Evolutionary conservation across 2,888 invertebrate genomes (phyloP).

Genomic region (Allacma fusca): DNA sequence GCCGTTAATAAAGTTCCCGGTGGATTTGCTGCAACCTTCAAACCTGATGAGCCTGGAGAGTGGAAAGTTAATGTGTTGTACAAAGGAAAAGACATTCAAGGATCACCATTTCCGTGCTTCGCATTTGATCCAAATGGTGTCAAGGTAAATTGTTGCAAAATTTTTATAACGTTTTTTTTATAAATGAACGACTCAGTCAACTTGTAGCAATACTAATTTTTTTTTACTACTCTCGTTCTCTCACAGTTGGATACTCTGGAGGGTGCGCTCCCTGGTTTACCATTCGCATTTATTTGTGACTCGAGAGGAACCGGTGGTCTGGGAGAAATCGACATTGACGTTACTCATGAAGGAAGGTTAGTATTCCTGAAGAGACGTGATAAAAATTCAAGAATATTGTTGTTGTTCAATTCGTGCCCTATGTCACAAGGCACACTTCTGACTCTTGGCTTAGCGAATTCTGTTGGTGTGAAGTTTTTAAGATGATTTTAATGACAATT

Average conservation of each 20-base stretch:
- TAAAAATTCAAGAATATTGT: too few species aligned
- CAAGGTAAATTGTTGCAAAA: slow-evolving; percentile 66
- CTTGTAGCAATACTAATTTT: background rate
- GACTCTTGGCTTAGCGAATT: too few species aligned
- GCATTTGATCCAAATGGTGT: slow-evolving; percentile 94
- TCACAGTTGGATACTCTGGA: slow-evolving; percentile 60
- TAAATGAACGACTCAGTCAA: background rate
- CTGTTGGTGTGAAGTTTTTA: too few species aligned
- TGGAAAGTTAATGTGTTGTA: slow-evolving; percentile 97
- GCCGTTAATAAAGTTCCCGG: slow-evolving; percentile 83
- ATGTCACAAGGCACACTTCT: too few species aligned
- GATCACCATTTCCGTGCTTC: slow-evolving; percentile 95
- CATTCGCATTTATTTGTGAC: slow-evolving; percentile 84
- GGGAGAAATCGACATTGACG: slow-evolving; percentile 87
- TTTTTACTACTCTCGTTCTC: background rate
- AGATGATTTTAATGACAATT: too few species aligned
- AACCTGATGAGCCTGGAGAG: slow-evolving; percentile 95
- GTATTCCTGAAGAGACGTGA: background rate
- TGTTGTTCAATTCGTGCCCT: too few species aligned
- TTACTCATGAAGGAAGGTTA: slow-evolving; percentile 82
- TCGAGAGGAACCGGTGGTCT: slow-evolving; percentile 80
- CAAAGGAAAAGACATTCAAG: slow-evolving; percentile 93
- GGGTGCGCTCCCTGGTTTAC: slow-evolving; percentile 79
- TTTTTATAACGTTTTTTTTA: background rate
- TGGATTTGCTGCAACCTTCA: slow-evolving; percentile 93